Base-by-base conservation (phyloP, 2,113 vertebrate genomes). In the Muscicapa adusta region DNA sequence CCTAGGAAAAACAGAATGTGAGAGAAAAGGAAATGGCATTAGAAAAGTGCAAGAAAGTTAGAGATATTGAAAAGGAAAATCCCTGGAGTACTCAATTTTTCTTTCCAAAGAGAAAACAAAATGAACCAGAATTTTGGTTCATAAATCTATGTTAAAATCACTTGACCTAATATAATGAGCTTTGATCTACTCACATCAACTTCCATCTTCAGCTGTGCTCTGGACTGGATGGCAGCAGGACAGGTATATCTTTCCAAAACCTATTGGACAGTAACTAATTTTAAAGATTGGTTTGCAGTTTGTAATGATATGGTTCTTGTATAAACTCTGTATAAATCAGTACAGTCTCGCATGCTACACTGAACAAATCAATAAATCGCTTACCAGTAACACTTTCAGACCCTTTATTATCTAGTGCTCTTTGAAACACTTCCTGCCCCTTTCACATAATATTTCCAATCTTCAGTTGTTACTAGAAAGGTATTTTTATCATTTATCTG, bases 311-410 rank as follows among this genome's bases (percentile, higher is more conserved):
- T 4, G 5, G 40, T n/a, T 94, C 72, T 74, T 94, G 93, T 88
- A 56, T 74, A 71, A 92, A 82, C 78, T 74, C 63, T 70, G 74
- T 90, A 88, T 94, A 96, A 96, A 96, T 96, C 94, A 94, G 95
- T 50, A 56, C 72, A 61, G 85, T 61, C 91, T 88, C 14, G 0
- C 90, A 94, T 72, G 92, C 92, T 86, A 58, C 96, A 53, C 60
- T 86, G 95, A 91, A 67, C 85, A 93, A 81, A 93, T 97, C 95
- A 84, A 97, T 97, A 96, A 90, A 93, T 96, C 93, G 81, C 93
- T 91, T 89, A 76, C 54, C 68, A 74, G 72, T 48, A 92, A 85
- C 68, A 77, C 88, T 88, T 61, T 50, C 76, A 92, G 82, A 91
- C 79, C 93, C 54, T 96, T 96, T 90, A 88, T 95, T 94, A 96